phyloP scores from a whole-genome alignment of 2,888 invertebrate genomes.

The Nomada ruficornis region DNA sequence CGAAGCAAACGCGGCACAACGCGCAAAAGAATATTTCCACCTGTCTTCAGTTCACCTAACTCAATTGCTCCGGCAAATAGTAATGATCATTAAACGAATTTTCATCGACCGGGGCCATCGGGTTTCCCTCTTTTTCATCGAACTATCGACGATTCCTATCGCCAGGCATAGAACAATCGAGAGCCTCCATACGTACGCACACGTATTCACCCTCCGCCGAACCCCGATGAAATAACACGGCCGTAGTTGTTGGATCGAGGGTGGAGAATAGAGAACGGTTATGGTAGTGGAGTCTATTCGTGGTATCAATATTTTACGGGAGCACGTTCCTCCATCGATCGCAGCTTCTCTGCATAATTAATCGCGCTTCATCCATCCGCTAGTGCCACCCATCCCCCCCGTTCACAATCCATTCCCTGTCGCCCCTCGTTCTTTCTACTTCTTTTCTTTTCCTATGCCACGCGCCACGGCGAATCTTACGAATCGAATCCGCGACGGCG shows the following conservation, averaged over 20 bases:
- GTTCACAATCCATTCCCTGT: slow-evolving; percentile 4
- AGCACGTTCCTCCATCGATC: slow-evolving; percentile 80
- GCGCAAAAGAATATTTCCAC: no score
- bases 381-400: slow-evolving; percentile 23
- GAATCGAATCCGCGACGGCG: slow-evolving; percentile 54
- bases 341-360: slow-evolving; percentile 77
- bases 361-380: slow-evolving; percentile 62
- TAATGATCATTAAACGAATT: slow-evolving; percentile 26
- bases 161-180: slow-evolving; percentile 59
- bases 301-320: slow-evolving; percentile 80
- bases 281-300: slow-evolving; percentile 69
- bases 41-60: no score
- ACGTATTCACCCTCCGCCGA: slow-evolving; percentile 1
- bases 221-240: slow-evolving; percentile 33
- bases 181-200: slow-evolving; percentile 24
- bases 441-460: slow-evolving; percentile 29
- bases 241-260: slow-evolving; percentile 62
- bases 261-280: slow-evolving; percentile 63
- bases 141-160: slow-evolving; percentile 4
- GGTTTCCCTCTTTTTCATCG: slow-evolving; percentile 11
- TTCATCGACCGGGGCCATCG: not conserved
- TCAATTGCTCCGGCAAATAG: no score
- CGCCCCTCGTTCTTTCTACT: slow-evolving; percentile 16
- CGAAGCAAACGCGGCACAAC: not conserved
- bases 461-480: slow-evolving; percentile 41